Conservation (phyloP, 2,888 invertebrate genomes). For the Taphrorychus bicolor region DNA sequence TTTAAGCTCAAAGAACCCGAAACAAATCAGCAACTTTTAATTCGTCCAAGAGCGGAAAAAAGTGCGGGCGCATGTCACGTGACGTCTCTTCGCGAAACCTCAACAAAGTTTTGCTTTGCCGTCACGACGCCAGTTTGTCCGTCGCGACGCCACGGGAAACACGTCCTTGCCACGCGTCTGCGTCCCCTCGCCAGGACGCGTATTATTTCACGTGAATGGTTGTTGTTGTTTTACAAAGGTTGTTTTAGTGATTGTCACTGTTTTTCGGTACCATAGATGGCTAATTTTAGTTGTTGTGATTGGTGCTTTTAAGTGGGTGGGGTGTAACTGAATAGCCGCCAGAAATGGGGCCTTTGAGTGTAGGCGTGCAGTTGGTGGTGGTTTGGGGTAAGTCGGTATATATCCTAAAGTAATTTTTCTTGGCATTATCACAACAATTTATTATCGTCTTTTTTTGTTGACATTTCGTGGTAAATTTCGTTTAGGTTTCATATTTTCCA, state of each 20-base stretch:
- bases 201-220: background rate
- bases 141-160: conserved; percentile 29
- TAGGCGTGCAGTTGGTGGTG: background rate
- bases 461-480: too few relatives aligned
- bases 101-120: conserved; percentile 40
- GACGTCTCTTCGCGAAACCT: conserved; percentile 25
- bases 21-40: conserved; percentile 13
- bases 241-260: background rate
- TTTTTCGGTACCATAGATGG: too few relatives aligned
- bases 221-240: too few relatives aligned
- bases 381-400: background rate
- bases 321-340: background rate
- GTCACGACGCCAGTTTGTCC: conserved; percentile 30
- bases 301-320: background rate
- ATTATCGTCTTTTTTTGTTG: too few relatives aligned
- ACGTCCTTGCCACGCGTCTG: conserved; percentile 15
- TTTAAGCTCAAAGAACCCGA: background rate
- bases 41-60: conserved; percentile 27
- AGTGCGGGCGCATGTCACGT: conserved; percentile 37
- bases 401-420: too few relatives aligned
- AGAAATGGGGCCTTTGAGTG: background rate
- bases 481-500: too few relatives aligned
- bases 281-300: background rate
- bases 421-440: too few relatives aligned
- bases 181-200: background rate